Evolutionary conservation across 1,140 invertebrate species (phyloP).

Genomic region (Globodera rostochiensis): DNA sequence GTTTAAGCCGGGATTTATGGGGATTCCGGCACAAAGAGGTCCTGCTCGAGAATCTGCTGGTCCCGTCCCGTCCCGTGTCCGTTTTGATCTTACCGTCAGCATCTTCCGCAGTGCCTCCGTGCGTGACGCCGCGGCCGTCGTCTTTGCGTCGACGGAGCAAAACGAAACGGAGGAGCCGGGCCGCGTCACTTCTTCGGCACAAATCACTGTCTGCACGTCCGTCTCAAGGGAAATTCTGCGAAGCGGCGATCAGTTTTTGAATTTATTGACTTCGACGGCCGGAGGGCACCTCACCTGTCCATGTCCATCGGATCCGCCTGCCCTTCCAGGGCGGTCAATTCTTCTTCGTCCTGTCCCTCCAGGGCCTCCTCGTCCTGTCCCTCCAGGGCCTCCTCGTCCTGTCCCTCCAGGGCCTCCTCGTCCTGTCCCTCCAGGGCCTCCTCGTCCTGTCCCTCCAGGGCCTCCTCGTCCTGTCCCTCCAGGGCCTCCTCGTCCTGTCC

Average conservation of each 20-base stretch:
- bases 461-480: neutral
- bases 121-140: constrained; percentile 14
- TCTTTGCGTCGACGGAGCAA: neutral
- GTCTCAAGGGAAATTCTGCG: constrained; percentile 41
- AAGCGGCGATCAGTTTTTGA: neutral
- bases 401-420: neutral
- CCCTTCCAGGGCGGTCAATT: too few species aligned
- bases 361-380: neutral
- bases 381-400: neutral
- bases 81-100: constrained; percentile 16
- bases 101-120: constrained; percentile 51
- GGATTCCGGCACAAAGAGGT: neutral
- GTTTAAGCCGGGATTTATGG: too few species aligned
- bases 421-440: constrained; percentile 12
- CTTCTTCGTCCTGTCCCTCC: neutral
- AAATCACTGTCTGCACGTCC: constrained; percentile 45
- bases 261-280: too few species aligned
- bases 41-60: neutral
- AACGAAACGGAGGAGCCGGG: constrained; percentile 11
- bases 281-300: too few species aligned
- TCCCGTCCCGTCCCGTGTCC: neutral
- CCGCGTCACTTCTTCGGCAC: constrained; percentile 15
- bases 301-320: too few species aligned
- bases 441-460: neutral
- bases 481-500: neutral